Conservation (phyloP, 2,797 vertebrate species). For the Enoplosus armatus region DNA sequence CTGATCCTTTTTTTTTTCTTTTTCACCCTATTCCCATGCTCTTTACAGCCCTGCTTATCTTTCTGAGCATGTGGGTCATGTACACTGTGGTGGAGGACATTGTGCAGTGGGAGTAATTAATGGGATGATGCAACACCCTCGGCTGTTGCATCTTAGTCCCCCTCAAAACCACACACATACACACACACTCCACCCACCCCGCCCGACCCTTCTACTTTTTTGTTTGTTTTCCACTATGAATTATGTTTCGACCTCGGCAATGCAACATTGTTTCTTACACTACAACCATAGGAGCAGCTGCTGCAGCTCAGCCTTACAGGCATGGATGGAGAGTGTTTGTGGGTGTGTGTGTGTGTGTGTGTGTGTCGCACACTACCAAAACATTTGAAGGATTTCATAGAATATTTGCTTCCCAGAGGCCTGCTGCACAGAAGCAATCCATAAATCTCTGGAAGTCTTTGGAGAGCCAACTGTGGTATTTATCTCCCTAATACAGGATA, state of each 20-base stretch:
- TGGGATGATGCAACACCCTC: constrained; percentile 75
- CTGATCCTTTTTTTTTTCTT: background rate
- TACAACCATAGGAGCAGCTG: constrained; percentile 62
- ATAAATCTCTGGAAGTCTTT: constrained; percentile 69
- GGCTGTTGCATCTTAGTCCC: constrained; percentile 61
- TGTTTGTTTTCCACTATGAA: constrained; percentile 34
- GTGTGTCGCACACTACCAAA: constrained; percentile 41
- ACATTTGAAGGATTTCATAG: constrained; percentile 60
- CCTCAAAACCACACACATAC: constrained; percentile 23
- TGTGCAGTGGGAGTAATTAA: constrained; percentile 78
- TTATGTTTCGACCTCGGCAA: constrained; percentile 48
- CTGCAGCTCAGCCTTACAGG: constrained; percentile 59
- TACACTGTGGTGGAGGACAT: constrained; percentile 63
- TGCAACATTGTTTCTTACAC: constrained; percentile 44
- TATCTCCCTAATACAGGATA: constrained; percentile 70
- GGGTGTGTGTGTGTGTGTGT: constrained; percentile 25
- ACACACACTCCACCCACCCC: background rate
- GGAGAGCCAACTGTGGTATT: constrained; percentile 70
- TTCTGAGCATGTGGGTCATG: constrained; percentile 72
- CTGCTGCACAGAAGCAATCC: constrained; percentile 63
- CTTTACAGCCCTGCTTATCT: constrained; percentile 56
- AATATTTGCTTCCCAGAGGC: constrained; percentile 64
- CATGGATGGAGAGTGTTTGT: constrained; percentile 20
- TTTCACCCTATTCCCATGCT: constrained; percentile 48
- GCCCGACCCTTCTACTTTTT: constrained; percentile 11